These are phyloP conservation scores for Odontamblyopus rebecca DNA, from an alignment of 2,797 vertebrate species.

Conservation along the genomic window DNA sequence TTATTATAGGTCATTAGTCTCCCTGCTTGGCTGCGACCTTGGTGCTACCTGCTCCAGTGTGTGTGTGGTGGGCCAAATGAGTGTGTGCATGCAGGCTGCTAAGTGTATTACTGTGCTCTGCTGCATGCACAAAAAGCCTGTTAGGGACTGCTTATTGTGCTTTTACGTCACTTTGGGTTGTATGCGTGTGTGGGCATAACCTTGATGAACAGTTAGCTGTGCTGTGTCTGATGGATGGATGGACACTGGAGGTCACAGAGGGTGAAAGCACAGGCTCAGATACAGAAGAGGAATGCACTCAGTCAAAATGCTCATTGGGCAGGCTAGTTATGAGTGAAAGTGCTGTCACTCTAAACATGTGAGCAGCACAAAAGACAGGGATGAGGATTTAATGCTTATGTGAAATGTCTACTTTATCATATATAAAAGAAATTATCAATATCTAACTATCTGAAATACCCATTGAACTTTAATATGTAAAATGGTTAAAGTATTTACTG, in stretches of 20 bases:
- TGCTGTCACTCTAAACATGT: constrained; percentile 52
- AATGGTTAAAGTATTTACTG: no score
- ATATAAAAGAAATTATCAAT: background rate
- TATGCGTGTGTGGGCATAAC: constrained; percentile 21
- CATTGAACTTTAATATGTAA: no score
- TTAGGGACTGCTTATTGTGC: constrained; percentile 18
- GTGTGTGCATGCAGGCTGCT: constrained; percentile 8
- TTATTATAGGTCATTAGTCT: constrained; percentile 73
- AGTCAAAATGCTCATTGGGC: constrained; percentile 42
- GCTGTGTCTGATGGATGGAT: constrained; percentile 48
- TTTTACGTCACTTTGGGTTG: constrained; percentile 9
- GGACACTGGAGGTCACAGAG: constrained; percentile 44
- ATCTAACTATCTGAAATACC: no score
- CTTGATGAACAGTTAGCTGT: constrained; percentile 44
- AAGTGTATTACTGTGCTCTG: constrained; percentile 12
- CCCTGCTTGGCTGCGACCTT: constrained; percentile 67
- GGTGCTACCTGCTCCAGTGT: constrained; percentile 44
- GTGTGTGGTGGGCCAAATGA: constrained; percentile 48
- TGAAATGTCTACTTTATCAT: background rate
- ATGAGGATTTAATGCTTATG: background rate
- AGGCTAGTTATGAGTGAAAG: constrained; percentile 47
- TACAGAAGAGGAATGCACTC: constrained; percentile 31
- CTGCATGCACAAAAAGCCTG: constrained; percentile 29
- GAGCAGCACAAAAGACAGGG: constrained; percentile 42
- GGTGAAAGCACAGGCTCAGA: constrained; percentile 39